phyloP scores from a whole-genome alignment of 2,888 invertebrate species.

The Parnassius apollo region DNA sequence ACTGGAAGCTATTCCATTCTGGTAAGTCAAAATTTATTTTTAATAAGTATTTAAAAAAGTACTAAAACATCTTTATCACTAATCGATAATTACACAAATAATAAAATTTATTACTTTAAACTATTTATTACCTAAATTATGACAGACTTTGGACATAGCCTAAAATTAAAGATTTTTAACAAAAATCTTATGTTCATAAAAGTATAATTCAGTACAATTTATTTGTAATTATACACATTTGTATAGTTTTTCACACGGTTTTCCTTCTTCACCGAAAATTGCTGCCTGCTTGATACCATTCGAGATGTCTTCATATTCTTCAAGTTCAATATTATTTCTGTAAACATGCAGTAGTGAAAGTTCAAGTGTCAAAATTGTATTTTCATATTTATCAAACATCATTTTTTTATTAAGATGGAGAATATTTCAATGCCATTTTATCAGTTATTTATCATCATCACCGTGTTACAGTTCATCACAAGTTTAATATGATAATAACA shows the following conservation, averaged over 20 bases:
- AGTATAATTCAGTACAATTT: no score
- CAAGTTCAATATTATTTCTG: conserved; percentile 71
- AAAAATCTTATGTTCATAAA: not conserved
- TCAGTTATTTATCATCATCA: no score
- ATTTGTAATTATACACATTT: conserved; percentile 58
- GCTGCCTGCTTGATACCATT: conserved; percentile 84
- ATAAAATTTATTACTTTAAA: not conserved
- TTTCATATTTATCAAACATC: no score
- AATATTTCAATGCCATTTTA: no score
- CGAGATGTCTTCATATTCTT: conserved; percentile 84
- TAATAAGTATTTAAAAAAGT: no score
- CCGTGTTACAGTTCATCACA: no score
- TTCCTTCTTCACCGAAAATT: conserved; percentile 82
- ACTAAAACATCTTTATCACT: no score
- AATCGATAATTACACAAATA: not conserved
- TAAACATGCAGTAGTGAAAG: conserved; percentile 29
- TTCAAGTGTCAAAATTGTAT: no score
- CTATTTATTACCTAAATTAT: not conserved
- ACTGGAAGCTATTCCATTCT: no score
- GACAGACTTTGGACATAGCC: conserved; percentile 22
- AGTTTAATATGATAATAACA: no score
- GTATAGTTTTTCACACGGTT: conserved; percentile 79
- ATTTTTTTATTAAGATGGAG: no score
- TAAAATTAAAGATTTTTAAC: not conserved
- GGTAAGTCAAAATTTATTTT: conserved; percentile 13